Base-by-base conservation (phyloP, 1,140 invertebrate species). In the Ooceraea biroi region DNA sequence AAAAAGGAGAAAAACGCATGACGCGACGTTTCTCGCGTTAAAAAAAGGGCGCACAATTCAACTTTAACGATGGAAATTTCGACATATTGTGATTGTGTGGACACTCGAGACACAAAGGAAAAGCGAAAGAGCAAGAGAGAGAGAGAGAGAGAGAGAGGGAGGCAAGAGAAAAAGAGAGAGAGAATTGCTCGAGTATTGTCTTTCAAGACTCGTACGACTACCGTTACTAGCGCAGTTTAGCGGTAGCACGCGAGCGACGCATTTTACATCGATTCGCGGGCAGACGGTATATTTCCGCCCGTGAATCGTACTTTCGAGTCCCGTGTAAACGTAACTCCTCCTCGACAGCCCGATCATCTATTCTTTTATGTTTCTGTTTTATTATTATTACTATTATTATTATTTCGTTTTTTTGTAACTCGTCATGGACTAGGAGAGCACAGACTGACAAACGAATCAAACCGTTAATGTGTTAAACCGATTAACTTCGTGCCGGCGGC, bases 361-460 rank as follows among this genome's bases (percentile, higher is more conserved):
- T 85, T 68, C 60, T 80, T 78, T 83, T 73, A 61, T 68, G 83
- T 88, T n/a, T 83, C 60, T 65, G 52, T 77, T 50, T 52, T 74
- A 82, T 61, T 68, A 44, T 36, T 48, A 74, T 63, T n/a, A n/a
- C n/a, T n/a, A n/a, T n/a, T 71, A 73, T 82, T 52, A 55, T 57
- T 68, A 1, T 25, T 60, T 66, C 69, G 72, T 65, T 65, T 85
- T n/a, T 85, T 88, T 88, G 58, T 85, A 82, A 90, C 85, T 88
- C 85, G 82, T 90, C 89, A 90, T 90, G 92, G 90, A 92, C 92
- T 91, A 91, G 91, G 93, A 94, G 93, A n/a, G 92, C 92, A 93
- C 92, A 94, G 94, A 94, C 93, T 94, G 94, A 94, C 84, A 92
- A 91, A 92, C 87, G 90, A 93, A 93, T 93, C 91, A 92, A 92